Conservation (phyloP, 2,113 vertebrate species). For the Ursus arctos region DNA sequence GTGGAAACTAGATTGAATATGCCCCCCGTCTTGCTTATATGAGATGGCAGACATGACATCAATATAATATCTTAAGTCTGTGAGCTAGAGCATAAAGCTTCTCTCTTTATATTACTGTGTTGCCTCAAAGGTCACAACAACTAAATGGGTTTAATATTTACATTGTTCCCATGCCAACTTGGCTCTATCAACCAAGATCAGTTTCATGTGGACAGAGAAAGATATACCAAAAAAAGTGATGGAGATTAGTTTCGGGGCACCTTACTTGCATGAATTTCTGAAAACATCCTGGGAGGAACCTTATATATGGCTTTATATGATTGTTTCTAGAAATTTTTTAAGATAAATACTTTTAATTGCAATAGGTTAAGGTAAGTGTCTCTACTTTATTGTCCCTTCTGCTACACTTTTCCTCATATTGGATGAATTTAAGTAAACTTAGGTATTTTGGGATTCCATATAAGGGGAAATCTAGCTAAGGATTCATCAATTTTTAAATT, state of each 20-base stretch:
- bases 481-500: not conserved
- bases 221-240: not conserved
- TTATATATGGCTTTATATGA: not conserved
- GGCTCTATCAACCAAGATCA: not conserved
- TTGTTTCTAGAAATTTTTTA: not conserved
- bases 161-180: not conserved
- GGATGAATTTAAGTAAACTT: not conserved
- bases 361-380: not conserved
- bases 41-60: not conserved
- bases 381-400: not conserved
- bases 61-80: not conserved
- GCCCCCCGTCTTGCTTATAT: not conserved
- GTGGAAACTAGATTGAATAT: not conserved
- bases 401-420: not conserved
- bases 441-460: not conserved
- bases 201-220: not conserved
- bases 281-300: not conserved
- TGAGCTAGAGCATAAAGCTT: not conserved
- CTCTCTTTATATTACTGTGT: not conserved
- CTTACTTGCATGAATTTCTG: not conserved
- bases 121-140: not conserved
- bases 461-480: not conserved
- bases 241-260: not conserved
- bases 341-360: not conserved
- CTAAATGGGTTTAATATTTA: not conserved